Evolutionary conservation across 1,140 invertebrate species (phyloP).

Genomic region (Heliconius eleuchia): DNA sequence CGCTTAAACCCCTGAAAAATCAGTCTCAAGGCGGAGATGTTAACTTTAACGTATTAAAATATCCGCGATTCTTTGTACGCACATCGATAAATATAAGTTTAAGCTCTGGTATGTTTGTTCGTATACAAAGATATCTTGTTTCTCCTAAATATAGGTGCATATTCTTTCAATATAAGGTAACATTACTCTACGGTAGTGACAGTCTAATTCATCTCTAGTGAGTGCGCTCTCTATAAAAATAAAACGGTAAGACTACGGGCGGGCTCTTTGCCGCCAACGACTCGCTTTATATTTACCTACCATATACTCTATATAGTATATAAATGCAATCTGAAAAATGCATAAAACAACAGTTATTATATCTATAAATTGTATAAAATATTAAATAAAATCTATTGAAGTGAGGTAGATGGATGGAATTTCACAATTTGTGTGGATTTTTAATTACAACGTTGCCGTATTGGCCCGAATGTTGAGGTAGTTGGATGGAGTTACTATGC

Average conservation of each 20-base stretch:
- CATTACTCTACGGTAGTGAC: conserved; percentile 65
- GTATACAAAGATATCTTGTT: conserved; percentile 74
- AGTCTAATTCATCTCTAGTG: conserved; percentile 72
- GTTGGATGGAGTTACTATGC: conserved; percentile 82
- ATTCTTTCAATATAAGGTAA: conserved; percentile 36
- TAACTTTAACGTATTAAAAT: conserved; percentile 42
- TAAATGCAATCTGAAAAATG: conserved; percentile 81
- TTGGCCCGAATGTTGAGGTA: conserved; percentile 81
- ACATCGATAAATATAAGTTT: conserved; percentile 63
- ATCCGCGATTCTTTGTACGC: conserved; percentile 55
- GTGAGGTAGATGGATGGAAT: conserved; percentile 83
- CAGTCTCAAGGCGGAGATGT: conserved; percentile 70
- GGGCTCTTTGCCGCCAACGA: conserved; percentile 67
- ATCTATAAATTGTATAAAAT: conserved; percentile 82
- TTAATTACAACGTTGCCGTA: conserved; percentile 72
- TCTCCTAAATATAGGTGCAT: conserved; percentile 53
- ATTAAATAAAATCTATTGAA: conserved; percentile 82
- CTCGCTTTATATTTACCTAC: conserved; percentile 77
- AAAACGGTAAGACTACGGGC: conserved; percentile 70
- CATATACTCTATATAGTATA: conserved; percentile 79
- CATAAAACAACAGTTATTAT: conserved; percentile 81
- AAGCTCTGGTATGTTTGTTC: conserved; percentile 79
- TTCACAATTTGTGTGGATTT: conserved; percentile 82
- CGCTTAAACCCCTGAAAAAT: conserved; percentile 53
- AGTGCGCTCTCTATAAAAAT: conserved; percentile 72